phyloP scores from a whole-genome alignment of 2,113 vertebrate species.

The Gallinago paraguaiae region DNA sequence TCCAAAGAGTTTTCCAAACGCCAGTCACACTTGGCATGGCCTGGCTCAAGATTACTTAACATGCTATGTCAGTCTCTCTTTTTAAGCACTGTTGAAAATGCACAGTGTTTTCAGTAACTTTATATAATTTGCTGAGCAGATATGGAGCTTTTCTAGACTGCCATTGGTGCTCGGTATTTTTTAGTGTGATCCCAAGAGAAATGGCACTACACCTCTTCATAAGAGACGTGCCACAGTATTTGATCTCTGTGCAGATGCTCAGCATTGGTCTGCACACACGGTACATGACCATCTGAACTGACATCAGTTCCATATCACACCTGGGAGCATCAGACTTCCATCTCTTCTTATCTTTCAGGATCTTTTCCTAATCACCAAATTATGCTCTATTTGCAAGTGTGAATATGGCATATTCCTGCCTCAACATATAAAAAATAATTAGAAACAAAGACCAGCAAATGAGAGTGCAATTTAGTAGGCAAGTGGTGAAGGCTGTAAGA shows the following conservation, averaged over 20 bases:
- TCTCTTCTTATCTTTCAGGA: not conserved
- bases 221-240: not conserved
- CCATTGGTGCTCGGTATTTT: not conserved
- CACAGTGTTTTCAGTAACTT: not conserved
- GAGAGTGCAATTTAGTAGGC: not conserved
- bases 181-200: not conserved
- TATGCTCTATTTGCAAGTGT: not conserved
- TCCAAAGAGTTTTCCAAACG: not conserved
- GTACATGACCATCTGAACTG: not conserved
- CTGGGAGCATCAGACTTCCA: not conserved
- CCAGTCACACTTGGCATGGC: not conserved
- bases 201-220: not conserved
- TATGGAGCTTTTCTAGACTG: not conserved
- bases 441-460: not conserved
- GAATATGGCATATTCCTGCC: not conserved
- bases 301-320: fast-evolving
- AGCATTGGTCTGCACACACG: fast-evolving
- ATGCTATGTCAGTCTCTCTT: not conserved
- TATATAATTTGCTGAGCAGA: not conserved
- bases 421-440: not conserved
- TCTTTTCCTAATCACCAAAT: not conserved
- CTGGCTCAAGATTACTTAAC: not conserved
- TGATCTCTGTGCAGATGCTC: not conserved
- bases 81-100: not conserved
- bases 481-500: not conserved